These are phyloP conservation scores for Drosophila fulvimacula DNA, from an alignment of 2,888 invertebrate genomes.

Conservation along the genomic window DNA sequence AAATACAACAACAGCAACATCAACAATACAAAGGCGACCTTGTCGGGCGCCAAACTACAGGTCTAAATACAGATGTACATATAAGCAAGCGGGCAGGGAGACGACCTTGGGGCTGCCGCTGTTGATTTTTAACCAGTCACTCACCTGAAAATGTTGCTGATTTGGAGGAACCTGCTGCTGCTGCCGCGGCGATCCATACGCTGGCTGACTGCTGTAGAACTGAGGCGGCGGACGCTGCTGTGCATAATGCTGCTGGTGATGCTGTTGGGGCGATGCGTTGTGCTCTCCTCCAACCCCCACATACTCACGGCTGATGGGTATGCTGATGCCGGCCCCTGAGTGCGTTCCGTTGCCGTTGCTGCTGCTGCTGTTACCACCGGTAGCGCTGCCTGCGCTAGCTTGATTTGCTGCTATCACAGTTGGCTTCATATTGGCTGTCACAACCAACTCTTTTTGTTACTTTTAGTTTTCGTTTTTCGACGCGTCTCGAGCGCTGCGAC, in stretches of 20 bases:
- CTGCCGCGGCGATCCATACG: slow-evolving; percentile 67
- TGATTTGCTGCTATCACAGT: slow-evolving; percentile 82
- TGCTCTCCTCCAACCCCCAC: slow-evolving; percentile 37
- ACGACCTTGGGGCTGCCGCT: slow-evolving; percentile 50
- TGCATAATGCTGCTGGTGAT: slow-evolving; percentile 55
- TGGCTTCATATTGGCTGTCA: slow-evolving; percentile 77
- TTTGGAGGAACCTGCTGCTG: slow-evolving; percentile 62
- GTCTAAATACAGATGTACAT: slow-evolving; percentile 4
- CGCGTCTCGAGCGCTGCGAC: slow-evolving; percentile 43
- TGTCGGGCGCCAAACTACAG: slow-evolving; percentile 56
- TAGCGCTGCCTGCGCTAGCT: slow-evolving; percentile 42
- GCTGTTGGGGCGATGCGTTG: slow-evolving; percentile 57
- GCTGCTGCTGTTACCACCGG: slow-evolving; percentile 39
- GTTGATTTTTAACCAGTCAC: slow-evolving; percentile 47
- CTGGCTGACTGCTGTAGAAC: slow-evolving; percentile 40
- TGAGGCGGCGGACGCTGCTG: slow-evolving; percentile 52
- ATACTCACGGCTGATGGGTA: slow-evolving; percentile 79
- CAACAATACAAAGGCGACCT: slow-evolving; percentile 60
- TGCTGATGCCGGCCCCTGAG: slow-evolving; percentile 66
- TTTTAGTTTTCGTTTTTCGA: slow-evolving; percentile 34
- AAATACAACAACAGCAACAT: slow-evolving; percentile 27
- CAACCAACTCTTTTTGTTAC: slow-evolving; percentile 38
- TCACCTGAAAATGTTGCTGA: slow-evolving; percentile 75
- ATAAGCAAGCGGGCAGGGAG: slow-evolving; percentile 18
- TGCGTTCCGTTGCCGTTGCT: slow-evolving; percentile 38